These are phyloP conservation scores for Aphrocallistes beatrix DNA, from an alignment of 37 sponge, comb jelly and placozoan species.

Conservation along the genomic window DNA sequence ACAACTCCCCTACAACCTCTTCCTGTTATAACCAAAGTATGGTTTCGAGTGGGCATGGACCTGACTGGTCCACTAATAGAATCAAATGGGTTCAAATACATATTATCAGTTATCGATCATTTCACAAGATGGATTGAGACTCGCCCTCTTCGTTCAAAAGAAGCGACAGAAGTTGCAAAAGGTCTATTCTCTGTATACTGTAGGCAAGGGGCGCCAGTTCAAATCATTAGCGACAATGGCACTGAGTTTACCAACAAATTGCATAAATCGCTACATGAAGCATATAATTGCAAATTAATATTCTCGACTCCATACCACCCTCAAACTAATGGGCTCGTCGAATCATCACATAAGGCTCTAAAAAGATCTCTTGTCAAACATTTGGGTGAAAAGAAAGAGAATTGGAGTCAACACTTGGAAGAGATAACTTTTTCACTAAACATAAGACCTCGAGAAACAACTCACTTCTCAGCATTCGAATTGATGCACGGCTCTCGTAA, in stretches of 20 bases:
- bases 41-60: slow-evolving; percentile 1
- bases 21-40: background rate
- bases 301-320: background rate
- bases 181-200: background rate
- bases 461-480: background rate
- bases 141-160: background rate
- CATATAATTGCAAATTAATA: background rate
- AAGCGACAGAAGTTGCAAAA: background rate
- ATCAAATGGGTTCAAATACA: background rate
- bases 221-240: background rate
- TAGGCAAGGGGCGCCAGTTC: background rate
- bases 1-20: background rate
- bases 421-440: background rate
- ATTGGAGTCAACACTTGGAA: background rate
- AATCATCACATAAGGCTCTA: background rate
- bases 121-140: slow-evolving; percentile 13
- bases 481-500: slow-evolving; percentile 6
- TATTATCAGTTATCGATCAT: background rate
- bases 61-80: background rate
- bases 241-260: background rate
- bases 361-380: background rate
- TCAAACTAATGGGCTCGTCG: slow-evolving; percentile 1
- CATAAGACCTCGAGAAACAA: background rate
- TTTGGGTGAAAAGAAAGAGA: background rate
- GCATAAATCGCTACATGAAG: background rate